phyloP scores from a whole-genome alignment of 2,113 vertebrate genomes.

The Tragelaphus scriptus region DNA sequence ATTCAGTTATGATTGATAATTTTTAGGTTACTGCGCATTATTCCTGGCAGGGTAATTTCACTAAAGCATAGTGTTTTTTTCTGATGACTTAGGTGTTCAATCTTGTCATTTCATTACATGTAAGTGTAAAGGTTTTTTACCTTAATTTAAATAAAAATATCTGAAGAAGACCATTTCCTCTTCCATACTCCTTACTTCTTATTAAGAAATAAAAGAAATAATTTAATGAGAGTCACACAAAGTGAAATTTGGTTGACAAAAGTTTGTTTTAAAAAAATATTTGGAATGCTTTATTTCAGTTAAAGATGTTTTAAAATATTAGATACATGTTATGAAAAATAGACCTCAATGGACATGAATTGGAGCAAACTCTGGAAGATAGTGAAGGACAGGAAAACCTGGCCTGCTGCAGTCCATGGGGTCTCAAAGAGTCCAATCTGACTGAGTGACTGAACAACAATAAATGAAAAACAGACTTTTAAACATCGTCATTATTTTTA shows the following conservation, averaged over 20 bases:
- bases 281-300: not conserved
- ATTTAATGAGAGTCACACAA: not conserved
- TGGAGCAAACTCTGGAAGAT: not conserved
- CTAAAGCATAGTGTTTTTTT: not conserved
- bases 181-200: not conserved
- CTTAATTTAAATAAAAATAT: constrained; percentile 7
- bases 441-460: not conserved
- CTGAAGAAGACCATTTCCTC: constrained; percentile 35
- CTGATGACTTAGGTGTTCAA: not conserved
- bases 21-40: constrained; percentile 8
- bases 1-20: not conserved
- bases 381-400: not conserved
- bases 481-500: not conserved
- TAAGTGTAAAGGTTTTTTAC: not conserved
- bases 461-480: not conserved
- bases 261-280: not conserved
- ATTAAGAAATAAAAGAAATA: not conserved
- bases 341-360: not conserved
- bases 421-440: not conserved
- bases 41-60: constrained; percentile 10
- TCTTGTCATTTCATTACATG: constrained; percentile 7
- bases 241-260: not conserved
- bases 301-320: not conserved
- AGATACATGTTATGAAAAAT: not conserved
- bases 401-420: not conserved